Base-by-base conservation (phyloP, 2,888 invertebrate species). In the Eristalis intricaria region DNA sequence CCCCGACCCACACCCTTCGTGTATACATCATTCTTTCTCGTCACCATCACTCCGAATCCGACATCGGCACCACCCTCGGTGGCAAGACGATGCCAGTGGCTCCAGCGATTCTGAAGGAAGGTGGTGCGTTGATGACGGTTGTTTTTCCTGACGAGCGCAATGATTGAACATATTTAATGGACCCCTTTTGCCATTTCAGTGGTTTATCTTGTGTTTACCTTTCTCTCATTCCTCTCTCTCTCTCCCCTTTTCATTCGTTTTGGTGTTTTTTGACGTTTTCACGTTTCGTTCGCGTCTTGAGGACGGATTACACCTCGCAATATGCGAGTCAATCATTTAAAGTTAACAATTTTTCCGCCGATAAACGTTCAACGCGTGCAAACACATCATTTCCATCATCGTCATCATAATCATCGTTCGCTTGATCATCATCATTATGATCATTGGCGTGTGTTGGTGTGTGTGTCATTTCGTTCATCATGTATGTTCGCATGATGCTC, bases 141-240 rank as follows among this genome's bases (percentile, higher is more conserved):
- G 77, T 70, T 82, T 86, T 82, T 70, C 77, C 69, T 82, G 77
- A 86, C 82, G 77, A 70, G 26, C 78, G 76, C 86, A 86, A 86
- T 83, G 86, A 86, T 86, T 86, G 82, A 86, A 83, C 86, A 83
- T 63, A 86, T 86, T 86, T 86, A 82, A 79, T 83, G 83, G 78
- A 81, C 64, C 83, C 78, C 78, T 83, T 80, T 82, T 78, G 63
- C 63, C 43, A 13, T 74, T 74, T 81, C 50, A 35, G 74, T 70
- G 86, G 86, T 78, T 83, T 83, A 86, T 82, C 82, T 71, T 43
- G 66, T 66, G 82, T 78, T 84, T 78, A 74, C 70, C 70, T 58
- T 74, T 68, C 63, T 58, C 56, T 56, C 38, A 19, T 5, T 63
- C 58, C 60, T 56, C 75, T 68, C 70, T 22, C n/a, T 43, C 29